Evolutionary conservation across 2,113 vertebrate species (phyloP), one percentile per base, ranked within the genome.

Genomic region (Cynocephalus volans): DNA sequence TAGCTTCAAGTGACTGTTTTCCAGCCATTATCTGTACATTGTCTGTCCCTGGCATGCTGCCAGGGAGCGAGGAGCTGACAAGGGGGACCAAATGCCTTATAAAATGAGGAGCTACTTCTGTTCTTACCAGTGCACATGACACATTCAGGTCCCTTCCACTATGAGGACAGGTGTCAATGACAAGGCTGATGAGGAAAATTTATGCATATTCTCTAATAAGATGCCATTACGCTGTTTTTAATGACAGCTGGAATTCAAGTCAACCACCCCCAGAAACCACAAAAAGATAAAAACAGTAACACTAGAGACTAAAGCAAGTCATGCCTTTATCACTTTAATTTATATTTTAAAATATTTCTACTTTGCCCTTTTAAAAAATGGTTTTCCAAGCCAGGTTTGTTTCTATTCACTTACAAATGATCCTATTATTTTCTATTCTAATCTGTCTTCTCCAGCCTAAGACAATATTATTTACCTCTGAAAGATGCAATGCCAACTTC

Each of bases 401-500:
- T 97, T 97, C 54, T 90, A 87, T 88, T 41, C 95, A 94, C 19
- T 90, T 93, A 85, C 80, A 98, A 97, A 96, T 0, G 0, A 75
- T 79, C 21, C 52, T 60, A 26, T 48, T 84, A 84, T 90, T 93
- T 94, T 95, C 41, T 88, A 56, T 77, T 93, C 62, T 52, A 88
- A 31, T 2, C 88, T 41, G 41, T 41, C 76, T 89, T 97, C 58
- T 96, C 9, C 4, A 80, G 79, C 75, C 54, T 19, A 88, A 97
- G 76, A 95, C 24, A 81, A 33, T 84, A 88, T 64, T 85, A n/a
- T 21, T 96, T 99, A 99, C 99, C 99, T 99, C 99, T 93, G 99
- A 99, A 93, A 99, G 99, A 97, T 99, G 99, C 95, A 99, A 96
- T 0, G 99, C 99, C 97, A 99, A 97, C 98, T 99, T 99, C 58